Evolutionary conservation across 2,888 invertebrate species (phyloP), one percentile per base, ranked within the genome.

Genomic region (Orthosia cruda): DNA sequence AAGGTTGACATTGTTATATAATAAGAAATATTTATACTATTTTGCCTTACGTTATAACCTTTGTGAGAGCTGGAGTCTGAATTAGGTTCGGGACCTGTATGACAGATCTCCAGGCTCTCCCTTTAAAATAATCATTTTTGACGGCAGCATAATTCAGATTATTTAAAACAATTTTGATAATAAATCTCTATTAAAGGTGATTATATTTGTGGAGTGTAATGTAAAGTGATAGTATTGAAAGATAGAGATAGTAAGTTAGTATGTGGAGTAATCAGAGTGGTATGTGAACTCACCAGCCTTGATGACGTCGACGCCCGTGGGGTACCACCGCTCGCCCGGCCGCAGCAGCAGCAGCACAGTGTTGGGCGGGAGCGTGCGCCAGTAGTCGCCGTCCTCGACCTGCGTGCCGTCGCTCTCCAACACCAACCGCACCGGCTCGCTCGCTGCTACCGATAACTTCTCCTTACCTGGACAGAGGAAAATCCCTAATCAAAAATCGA

Each of bases 331-430:
- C 97, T 99, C 99, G 86, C 99, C 99, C 91, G 98, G 98, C 93
- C 99, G 98, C 94, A 99, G 97, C 95, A 99, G 97, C 94, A 99
- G 97, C 92, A 99, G 97, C 90, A 99, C 98, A 84, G 99, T 99
- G 97, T 99, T 99, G 94, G 99, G 98, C 82, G 99, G 98, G 91
- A 99, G 97, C 79, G 99, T 99, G 91, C 99, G 98, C 97, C 99
- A 99, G 97, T 99, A 99, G 93, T 99, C 99, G 89, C 99, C 99
- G 98, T 99, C 99, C 94, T 99, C 99, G 67, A 99, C 98, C 97
- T 99, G 99, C 86, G 99, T 99, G 91, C 99, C 99, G 98, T 99
- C 99, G 92, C 98, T 98, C 97, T 99, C 99, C 88, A 99, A 97
- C 93, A 99, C 99, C 95, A 99, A 97, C 91, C 98, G 98, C 92